Evolutionary conservation across 2,113 vertebrate genomes (phyloP), one percentile per base, ranked within the genome.

Genomic region (Dromaius novaehollandiae): DNA sequence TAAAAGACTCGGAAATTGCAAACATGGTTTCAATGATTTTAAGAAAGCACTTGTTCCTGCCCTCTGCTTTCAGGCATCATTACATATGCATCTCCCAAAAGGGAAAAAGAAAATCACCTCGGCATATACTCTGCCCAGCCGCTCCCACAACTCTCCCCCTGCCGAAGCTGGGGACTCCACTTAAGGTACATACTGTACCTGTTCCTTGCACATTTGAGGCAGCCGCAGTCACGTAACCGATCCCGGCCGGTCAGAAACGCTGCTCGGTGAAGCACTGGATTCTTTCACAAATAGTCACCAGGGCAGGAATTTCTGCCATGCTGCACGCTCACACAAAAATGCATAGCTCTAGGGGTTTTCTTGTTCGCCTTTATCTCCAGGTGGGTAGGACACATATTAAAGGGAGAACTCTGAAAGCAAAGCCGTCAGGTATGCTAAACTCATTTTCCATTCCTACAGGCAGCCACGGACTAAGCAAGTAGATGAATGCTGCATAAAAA

Each of bases 271-370:
- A 79, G 80, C 53, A 55, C 46, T 89, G 81, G 93, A 94, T 92
- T 88, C 86, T 78, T 70, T 83, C 91, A 78, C 95, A 38, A 80
- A 82, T 63, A 94, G 77, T 38, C 36, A 42, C 61, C 89, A 48
- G 94, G 82, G 90, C 81, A 96, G 93, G 97, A 97, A 96, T 91
- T 75, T 73, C 68, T 76, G 77, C 89, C 93, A 89, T 86, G 89
- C 90, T 91, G 75, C 94, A 86, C 96, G 97, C 79, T 86, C 94
- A 91, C 65, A 91, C 74, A 97, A 97, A 97, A 98, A 98, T 82
- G 82, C n/a, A 61, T 82, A 2, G 91, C 96, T 97, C 77, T 13
- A 15, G 93, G 97, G 94, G 2, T 70, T 89, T 93, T 83, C 95
- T 93, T 90, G 86, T 95, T 97, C 87, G 65, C 60, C 91, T 86